Evolutionary conservation across 2,113 vertebrate genomes (phyloP), one percentile per base, ranked within the genome.

Genomic region (Corythornis madagascariensis): DNA sequence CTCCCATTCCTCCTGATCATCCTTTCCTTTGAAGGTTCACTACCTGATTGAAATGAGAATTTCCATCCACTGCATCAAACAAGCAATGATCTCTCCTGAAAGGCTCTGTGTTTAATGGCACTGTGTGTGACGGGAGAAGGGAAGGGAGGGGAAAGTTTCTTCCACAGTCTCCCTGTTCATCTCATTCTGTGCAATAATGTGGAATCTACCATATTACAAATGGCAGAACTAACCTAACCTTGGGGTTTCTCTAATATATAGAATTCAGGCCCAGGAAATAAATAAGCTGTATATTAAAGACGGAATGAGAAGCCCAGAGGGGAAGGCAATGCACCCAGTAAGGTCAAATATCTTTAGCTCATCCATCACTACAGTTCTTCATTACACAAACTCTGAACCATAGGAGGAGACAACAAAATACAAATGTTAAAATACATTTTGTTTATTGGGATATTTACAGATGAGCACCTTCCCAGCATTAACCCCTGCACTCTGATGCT

Each of bases 1-100:
- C 43, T 78, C 43, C 79, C 56, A 86, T 92, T 88, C 33, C 60
- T 90, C 92, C 89, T 71, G 85, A 94, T 90, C 85, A 92, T 87
- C 83, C 59, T 92, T 94, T 89, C 71, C 85, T 96, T 95, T 95
- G 96, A 96, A 97, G 89, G 92, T 93, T 97, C 67, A 83, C 87
- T 95, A 88, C 85, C 90, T 92, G 93, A 96, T 90, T 95, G 94
- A 97, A 97, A 93, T 95, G 77, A 97, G 83, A 95, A 95, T 95
- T 96, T 95, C 82, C 71, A 95, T 81, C 83, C 69, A 38, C 89
- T 95, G 90, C 92, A 92, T 88, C 93, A 95, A 92, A 87, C 24
- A 89, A 94, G 61, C 71, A 93, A 83, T 93, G 82, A 93, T 92
- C 55, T 90, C 64, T 81, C 33, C 80, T 91, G 92, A 89, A 96